Evolutionary conservation across 2,797 vertebrate genomes (phyloP), one percentile per base, ranked within the genome.

Genomic region (Pantherophis vulpinus): DNA sequence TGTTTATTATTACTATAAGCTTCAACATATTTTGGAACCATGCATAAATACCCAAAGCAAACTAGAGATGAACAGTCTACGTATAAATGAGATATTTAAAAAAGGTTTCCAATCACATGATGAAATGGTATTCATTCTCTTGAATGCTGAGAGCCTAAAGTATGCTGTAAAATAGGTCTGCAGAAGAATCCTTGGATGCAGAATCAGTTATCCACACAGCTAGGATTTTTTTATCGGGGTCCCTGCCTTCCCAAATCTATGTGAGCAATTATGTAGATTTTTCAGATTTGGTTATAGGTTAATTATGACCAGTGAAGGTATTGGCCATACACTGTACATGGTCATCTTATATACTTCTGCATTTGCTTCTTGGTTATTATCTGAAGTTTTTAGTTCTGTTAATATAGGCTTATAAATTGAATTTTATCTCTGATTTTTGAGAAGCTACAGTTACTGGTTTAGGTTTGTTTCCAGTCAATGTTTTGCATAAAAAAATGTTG

Each of bases 1-100:
- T 95, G 51, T 89, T 66, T 89, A 91, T 16, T 60, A 42, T 25
- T 91, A 90, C 32, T 51, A 25, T 83, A 83, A 83, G 37, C 74
- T 83, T 83, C 93, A 37, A 1, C 8, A 37, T 47, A n/a, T n/a
- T 2, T 87, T 66, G 42, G 51, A 86, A 91, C 54, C 42, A 83
- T 25, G 47, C 7, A 56, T 47, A 58, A 42, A 58, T 83, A 47
- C 5, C 29, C 47, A 66, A 89, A 89, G 32, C 6, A 70, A 63
- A 42, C 32, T 42, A 37, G 66, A 74, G 16, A 74, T 37, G 32
- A 2, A 74, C 18, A 25, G 37, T 25, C 20, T 47, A 42, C 0
- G 4, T 83, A 47, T 47, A 23, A 83, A 83, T 83, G 0, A 2
- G 37, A 12, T 83, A 47, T 83, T 54, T 54, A 54, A 83, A 47